Base-by-base conservation (phyloP, 2,888 invertebrate species). In the Pollenia labialis region DNA sequence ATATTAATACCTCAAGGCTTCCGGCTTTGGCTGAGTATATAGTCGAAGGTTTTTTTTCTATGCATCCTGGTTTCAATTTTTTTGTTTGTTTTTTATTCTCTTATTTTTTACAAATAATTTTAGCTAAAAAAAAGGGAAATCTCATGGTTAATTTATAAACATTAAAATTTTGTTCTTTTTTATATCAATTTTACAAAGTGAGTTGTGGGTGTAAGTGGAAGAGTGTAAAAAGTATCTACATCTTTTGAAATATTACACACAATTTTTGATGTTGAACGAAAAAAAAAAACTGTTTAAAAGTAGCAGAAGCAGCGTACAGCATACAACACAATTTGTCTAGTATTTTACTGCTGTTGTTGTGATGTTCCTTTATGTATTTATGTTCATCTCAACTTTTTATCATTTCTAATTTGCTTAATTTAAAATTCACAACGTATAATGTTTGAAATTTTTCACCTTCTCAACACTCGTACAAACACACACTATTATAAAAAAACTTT, bases 141-240 rank as follows among this genome's bases (percentile, higher is more conserved):
- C 87, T 88, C 87, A 85, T 88, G 88, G 82, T 87, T 88, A 87
- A 88, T 88, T 88, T 87, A 87, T 87, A 88, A 88, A 87, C 86
- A 87, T 87, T 87, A 88, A 87, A 87, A 84, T 64, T 81, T 3
- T 40, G 40, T 62, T 46, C 56, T 54, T 66, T 74, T 74, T 16
- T 18, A 50, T 52, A 50, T n/a, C 16, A 68, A 58, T 48, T 32
- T 54, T 16, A 60, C 14, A 4, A 52, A 52, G 42, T 62, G 12
- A 12, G 32, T n/a, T 48, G 48, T 12, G 40, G 46, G 16, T 48
- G 40, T 60, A 54, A 56, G 40, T 66, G 40, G 40, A 9, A 32
- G 16, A 50, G 77, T 42, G 50, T 40, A 44, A 50, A 46, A n/a
- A 18, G 48, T 54, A 81, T 74, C 11, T 52, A 60, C 62, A 76